Percentiles rank a stretch among this genome's conserved stretches.
Evolutionary conservation across 2,113 vertebrate genomes (phyloP).

Genomic region (Suricata suricatta): DNA sequence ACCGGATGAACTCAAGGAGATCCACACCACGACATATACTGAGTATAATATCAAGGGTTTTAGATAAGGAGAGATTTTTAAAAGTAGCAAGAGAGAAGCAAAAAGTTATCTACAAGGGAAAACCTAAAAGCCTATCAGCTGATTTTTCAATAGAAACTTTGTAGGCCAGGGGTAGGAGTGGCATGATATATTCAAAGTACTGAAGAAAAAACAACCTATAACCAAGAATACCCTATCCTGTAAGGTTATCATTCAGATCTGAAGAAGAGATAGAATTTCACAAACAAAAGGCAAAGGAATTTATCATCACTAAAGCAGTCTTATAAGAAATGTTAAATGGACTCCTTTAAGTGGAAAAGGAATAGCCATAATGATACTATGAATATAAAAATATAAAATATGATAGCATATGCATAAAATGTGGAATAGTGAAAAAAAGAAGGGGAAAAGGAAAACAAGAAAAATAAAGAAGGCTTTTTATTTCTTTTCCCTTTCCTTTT

Average conservation of each 20-base stretch:
- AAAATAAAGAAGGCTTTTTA: neutral
- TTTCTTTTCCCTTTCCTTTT: no score
- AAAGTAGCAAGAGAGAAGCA: neutral
- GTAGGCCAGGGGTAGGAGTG: neutral
- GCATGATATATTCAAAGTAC: neutral
- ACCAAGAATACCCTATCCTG: neutral
- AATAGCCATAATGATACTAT: neutral
- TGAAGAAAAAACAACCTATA: neutral
- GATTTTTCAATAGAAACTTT: neutral
- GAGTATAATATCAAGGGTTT: neutral
- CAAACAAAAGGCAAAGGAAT: neutral
- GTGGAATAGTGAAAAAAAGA: neutral
- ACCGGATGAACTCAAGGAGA: neutral
- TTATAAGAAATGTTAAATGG: neutral
- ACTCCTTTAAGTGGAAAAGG: neutral
- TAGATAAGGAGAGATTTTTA: neutral
- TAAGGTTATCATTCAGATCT: neutral
- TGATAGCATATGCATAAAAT: neutral
- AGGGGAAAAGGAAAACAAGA: neutral
- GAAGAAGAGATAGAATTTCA: neutral
- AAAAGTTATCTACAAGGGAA: neutral
- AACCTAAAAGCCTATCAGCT: neutral
- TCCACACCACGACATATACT: neutral
- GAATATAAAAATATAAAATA: neutral
- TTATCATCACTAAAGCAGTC: neutral